phyloP scores from a whole-genome alignment of 1,140 invertebrate species.

The Drosophila athabasca region DNA sequence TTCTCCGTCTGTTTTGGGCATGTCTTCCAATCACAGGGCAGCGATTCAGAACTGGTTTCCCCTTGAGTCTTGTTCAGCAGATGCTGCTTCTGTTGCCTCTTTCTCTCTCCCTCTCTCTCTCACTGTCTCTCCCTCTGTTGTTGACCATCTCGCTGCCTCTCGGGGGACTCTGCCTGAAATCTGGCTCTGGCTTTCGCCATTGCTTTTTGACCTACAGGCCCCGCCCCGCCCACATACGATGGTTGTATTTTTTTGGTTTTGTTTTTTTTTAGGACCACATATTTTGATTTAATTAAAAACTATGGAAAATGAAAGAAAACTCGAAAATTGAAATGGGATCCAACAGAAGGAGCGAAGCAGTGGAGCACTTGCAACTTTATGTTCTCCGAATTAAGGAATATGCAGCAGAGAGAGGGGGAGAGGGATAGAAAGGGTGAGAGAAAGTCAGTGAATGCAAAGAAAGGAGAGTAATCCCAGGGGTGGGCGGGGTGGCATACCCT shows the following conservation, averaged over 20 bases:
- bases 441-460: not conserved
- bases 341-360: not conserved
- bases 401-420: conserved; percentile 1
- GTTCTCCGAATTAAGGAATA: conserved; percentile 15
- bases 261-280: conserved; percentile 10
- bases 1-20: no score
- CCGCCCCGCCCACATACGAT: conserved; percentile 48
- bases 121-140: conserved; percentile 1
- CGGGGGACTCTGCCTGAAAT: conserved; percentile 5
- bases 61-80: conserved; percentile 51
- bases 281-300: conserved; percentile 67
- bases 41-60: conserved; percentile 60
- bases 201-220: conserved; percentile 39
- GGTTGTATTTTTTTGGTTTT: not conserved
- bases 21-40: conserved; percentile 67
- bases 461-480: not conserved
- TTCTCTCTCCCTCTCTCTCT: conserved; percentile 46
- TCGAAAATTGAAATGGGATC: conserved; percentile 7
- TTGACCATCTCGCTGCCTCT: conserved; percentile 8
- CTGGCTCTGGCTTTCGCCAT: conserved; percentile 52
- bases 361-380: conserved; percentile 26
- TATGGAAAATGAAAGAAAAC: conserved; percentile 23
- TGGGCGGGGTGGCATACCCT: not conserved
- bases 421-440: rapidly evolving
- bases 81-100: conserved; percentile 41